Percentiles rank a stretch among this genome's conserved stretches.
Evolutionary conservation across 2,888 invertebrate species (phyloP).

Genomic region (Melieria crassipennis): DNA sequence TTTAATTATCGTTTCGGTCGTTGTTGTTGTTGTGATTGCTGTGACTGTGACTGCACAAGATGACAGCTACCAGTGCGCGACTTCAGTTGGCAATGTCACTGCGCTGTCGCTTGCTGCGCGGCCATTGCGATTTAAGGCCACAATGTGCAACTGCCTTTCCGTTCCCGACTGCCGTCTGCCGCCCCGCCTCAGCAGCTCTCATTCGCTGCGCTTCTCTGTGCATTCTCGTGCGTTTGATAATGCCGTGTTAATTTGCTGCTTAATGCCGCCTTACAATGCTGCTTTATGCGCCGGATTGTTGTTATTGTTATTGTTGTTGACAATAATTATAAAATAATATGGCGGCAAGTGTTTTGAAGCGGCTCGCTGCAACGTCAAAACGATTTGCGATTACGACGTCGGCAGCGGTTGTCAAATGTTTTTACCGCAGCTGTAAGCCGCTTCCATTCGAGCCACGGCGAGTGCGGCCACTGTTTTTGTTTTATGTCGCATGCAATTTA

Average conservation of each 20-base stretch:
- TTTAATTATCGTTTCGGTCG: slow-evolving; percentile 15
- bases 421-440: slow-evolving; percentile 14
- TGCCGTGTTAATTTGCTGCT: slow-evolving; percentile 47
- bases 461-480: slow-evolving; percentile 25
- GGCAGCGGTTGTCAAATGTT: slow-evolving; percentile 32
- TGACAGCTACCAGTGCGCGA: too few species aligned
- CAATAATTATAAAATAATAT: slow-evolving; percentile 48
- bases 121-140: not conserved
- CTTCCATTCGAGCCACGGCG: slow-evolving; percentile 11
- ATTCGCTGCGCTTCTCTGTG: not conserved
- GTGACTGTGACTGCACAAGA: not conserved
- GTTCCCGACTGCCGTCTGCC: too few species aligned
- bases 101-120: not conserved
- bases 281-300: not conserved
- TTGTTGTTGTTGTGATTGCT: not conserved
- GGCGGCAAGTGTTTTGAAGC: slow-evolving; percentile 45
- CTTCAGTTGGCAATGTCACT: not conserved
- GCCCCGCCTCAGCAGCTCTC: too few species aligned
- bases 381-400: slow-evolving; percentile 34
- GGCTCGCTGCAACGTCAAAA: slow-evolving; percentile 42
- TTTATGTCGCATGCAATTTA: slow-evolving; percentile 44
- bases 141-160: not conserved
- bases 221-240: slow-evolving; percentile 42
- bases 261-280: slow-evolving; percentile 35
- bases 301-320: slow-evolving; percentile 12